Evolutionary conservation across 2,888 invertebrate genomes (phyloP).

Genomic region (Beris morrisii): DNA sequence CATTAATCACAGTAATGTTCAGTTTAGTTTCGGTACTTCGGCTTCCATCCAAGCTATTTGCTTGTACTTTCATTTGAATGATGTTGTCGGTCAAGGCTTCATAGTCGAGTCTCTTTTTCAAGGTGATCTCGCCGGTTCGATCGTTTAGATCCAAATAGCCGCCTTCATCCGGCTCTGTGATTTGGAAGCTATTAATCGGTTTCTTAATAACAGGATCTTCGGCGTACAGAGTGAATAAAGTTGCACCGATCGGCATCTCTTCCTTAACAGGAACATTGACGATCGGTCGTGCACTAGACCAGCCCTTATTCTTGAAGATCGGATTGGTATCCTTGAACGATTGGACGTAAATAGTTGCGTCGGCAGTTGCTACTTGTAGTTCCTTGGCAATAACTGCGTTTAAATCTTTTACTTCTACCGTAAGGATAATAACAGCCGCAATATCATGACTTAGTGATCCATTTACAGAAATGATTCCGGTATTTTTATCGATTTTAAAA

Average conservation of each 20-base stretch:
- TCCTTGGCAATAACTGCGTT: conserved; percentile 70
- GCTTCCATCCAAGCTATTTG: conserved; percentile 53
- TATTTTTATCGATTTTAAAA: conserved; percentile 70
- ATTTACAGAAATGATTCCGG: conserved; percentile 69
- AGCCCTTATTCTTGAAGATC: conserved; percentile 70
- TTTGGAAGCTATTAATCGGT: conserved; percentile 63
- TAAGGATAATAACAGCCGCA: conserved; percentile 74
- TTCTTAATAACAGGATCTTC: conserved; percentile 71
- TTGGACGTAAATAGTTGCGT: conserved; percentile 76
- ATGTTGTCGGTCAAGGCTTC: conserved; percentile 68
- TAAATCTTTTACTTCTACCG: conserved; percentile 68
- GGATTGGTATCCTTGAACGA: conserved; percentile 77
- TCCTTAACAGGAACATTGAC: conserved; percentile 71
- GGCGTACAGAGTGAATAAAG: conserved; percentile 68
- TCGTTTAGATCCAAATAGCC: conserved; percentile 64
- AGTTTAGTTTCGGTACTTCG: conserved; percentile 68
- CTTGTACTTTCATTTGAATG: conserved; percentile 60
- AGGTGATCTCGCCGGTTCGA: conserved; percentile 71
- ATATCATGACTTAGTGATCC: conserved; percentile 70
- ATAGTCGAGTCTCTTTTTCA: conserved; percentile 75
- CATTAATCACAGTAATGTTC: conserved; percentile 70
- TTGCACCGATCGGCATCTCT: conserved; percentile 75
- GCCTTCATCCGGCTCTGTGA: conserved; percentile 59
- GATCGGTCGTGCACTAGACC: conserved; percentile 70
- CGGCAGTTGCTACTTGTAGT: conserved; percentile 65